Conservation (phyloP, 1,140 invertebrate species). For the Aphelenchoides besseyi region DNA sequence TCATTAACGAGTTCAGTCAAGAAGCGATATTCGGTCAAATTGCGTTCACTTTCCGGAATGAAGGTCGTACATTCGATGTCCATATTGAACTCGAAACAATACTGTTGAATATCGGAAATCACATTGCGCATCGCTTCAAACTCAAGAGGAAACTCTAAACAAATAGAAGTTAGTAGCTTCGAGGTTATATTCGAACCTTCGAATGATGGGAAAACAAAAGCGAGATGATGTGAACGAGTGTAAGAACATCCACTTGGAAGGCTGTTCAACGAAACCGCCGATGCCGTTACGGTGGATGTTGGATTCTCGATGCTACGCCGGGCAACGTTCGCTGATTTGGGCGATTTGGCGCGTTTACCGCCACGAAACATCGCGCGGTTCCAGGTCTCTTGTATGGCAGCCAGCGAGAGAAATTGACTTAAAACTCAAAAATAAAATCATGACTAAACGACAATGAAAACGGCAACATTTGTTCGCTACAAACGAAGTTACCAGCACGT, state of each 20-base stretch:
- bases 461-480: no score
- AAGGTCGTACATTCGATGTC: constrained; percentile 48
- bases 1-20: constrained; percentile 27
- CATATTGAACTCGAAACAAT: constrained; percentile 45
- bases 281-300: neutral
- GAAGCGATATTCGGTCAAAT: constrained; percentile 32
- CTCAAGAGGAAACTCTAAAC: constrained; percentile 43
- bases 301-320: neutral
- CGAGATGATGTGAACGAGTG: constrained; percentile 14
- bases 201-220: constrained; percentile 18
- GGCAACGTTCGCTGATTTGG: neutral
- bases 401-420: constrained; percentile 1
- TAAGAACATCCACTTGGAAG: neutral
- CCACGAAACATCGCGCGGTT: constrained; percentile 3
- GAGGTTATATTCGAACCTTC: neutral
- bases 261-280: neutral
- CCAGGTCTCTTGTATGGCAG: neutral
- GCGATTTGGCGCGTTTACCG: constrained; percentile 16
- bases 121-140: constrained; percentile 44
- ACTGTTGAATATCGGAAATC: constrained; percentile 43
- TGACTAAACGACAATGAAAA: no score
- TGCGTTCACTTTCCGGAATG: constrained; percentile 28
- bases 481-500: no score
- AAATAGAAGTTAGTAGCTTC: constrained; percentile 16
- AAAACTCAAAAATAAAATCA: no score